A percentile compares a stretch with the other conserved stretches of the same genome.
These are phyloP conservation scores for Cosmia pyralina DNA, from an alignment of 2,888 invertebrate genomes.

Conservation along the genomic window DNA sequence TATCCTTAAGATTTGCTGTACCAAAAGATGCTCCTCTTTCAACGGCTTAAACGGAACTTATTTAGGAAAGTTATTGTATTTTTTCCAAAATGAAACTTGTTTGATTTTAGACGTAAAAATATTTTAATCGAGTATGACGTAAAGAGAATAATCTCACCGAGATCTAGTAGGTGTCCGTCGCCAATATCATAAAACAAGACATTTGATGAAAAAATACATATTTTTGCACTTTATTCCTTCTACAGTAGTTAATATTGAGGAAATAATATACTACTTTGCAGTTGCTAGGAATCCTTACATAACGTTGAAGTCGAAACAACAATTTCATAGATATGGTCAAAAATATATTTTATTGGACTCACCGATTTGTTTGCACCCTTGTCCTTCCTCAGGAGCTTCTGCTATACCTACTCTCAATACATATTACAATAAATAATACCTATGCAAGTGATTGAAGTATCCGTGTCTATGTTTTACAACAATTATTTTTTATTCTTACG, in stretches of 20 bases:
- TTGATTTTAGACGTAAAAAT: conserved; percentile 36
- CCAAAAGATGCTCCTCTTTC: not conserved
- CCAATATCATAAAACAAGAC: conserved; percentile 44
- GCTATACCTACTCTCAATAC: conserved; percentile 74
- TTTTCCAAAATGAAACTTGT: conserved; percentile 28
- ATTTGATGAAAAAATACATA: conserved; percentile 43
- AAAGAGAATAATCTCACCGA: conserved; percentile 49
- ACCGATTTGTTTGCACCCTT: conserved; percentile 64
- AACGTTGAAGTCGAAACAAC: conserved; percentile 26
- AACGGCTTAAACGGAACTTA: not conserved
- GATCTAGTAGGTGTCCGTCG: conserved; percentile 79
- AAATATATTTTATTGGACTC: conserved; percentile 56
- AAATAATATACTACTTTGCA: conserved; percentile 55
- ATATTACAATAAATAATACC: conserved; percentile 75
- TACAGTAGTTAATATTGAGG: not conserved
- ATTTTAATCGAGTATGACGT: conserved; percentile 61
- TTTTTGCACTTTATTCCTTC: conserved; percentile 26
- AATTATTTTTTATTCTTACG: conserved; percentile 81
- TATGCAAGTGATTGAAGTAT: conserved; percentile 74
- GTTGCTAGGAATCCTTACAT: conserved; percentile 12
- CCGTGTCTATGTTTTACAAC: conserved; percentile 62
- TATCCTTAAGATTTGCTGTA: not conserved
- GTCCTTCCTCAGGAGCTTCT: conserved; percentile 61
- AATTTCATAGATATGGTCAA: conserved; percentile 46
- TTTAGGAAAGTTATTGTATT: not conserved